phyloP scores from a whole-genome alignment of 2,888 invertebrate species.

The Osmoderma eremita region DNA sequence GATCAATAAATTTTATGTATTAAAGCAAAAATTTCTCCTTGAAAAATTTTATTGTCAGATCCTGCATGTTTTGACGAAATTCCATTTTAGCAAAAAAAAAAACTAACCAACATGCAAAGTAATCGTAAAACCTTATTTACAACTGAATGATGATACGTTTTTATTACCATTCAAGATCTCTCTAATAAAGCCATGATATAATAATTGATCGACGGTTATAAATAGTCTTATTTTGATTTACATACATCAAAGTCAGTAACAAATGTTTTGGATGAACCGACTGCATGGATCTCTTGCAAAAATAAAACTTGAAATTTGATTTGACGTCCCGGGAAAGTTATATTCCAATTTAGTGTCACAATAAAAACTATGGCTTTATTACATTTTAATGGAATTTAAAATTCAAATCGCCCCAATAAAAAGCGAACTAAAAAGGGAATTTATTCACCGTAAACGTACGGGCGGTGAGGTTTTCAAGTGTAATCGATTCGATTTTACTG shows the following conservation, averaged over 20 bases:
- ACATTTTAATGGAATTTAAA: conserved; percentile 40
- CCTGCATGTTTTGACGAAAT: conserved; percentile 17
- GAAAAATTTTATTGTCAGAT: conserved; percentile 11
- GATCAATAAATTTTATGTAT: conserved; percentile 2
- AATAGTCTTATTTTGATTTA: conserved; percentile 20
- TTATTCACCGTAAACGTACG: conserved; percentile 35
- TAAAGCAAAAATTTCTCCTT: conserved; percentile 28
- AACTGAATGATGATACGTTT: conserved; percentile 15
- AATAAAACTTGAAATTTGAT: conserved; percentile 25
- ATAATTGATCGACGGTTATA: conserved; percentile 21
- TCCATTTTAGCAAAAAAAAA: conserved; percentile 7
- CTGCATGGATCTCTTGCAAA: neutral
- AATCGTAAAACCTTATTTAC: conserved; percentile 26
- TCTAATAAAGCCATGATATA: conserved; percentile 11
- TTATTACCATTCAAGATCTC: conserved; percentile 18
- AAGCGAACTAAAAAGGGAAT: conserved; percentile 20
- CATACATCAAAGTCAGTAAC: conserved; percentile 20
- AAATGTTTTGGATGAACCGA: neutral
- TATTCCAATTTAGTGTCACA: conserved; percentile 34
- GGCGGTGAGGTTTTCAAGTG: conserved; percentile 31
- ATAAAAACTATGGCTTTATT: conserved; percentile 38
- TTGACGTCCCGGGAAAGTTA: conserved; percentile 19
- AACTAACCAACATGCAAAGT: conserved; percentile 10
- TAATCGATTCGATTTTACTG: conserved; percentile 23
- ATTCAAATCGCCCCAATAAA: conserved; percentile 39